Percentiles rank a stretch among this genome's conserved stretches.
Evolutionary conservation across 2,888 invertebrate species (phyloP).

Genomic region (Apotomis betuletana): DNA sequence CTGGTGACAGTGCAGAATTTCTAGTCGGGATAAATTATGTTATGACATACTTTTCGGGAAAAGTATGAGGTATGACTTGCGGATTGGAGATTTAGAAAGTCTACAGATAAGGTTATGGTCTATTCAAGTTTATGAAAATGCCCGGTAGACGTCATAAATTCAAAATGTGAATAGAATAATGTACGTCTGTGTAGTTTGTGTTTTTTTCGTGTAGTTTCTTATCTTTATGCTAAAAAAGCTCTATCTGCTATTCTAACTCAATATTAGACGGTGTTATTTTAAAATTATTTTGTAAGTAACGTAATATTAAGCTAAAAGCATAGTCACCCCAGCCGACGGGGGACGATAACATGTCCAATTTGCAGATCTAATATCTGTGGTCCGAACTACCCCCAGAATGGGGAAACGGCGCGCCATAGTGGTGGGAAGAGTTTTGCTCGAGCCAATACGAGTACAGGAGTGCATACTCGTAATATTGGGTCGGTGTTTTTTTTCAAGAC

Average conservation of each 20-base stretch:
- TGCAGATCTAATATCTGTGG: conserved; percentile 76
- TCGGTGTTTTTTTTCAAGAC: too few species aligned
- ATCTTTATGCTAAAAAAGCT: too few species aligned
- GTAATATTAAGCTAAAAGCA: conserved; percentile 13
- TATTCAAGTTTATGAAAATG: too few species aligned
- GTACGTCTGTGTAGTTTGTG: too few species aligned
- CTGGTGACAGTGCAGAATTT: conserved; percentile 47
- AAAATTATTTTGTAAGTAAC: neutral
- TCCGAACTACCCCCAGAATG: conserved; percentile 39
- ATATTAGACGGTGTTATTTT: neutral
- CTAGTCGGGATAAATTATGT: conserved; percentile 1
- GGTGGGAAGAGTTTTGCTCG: conserved; percentile 4
- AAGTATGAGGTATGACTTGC: too few species aligned
- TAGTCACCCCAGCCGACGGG: conserved; percentile 53
- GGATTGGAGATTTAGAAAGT: too few species aligned
- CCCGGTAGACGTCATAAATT: too few species aligned
- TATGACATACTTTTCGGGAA: neutral
- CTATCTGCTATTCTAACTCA: too few species aligned
- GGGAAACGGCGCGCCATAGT: neutral
- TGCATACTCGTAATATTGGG: too few species aligned
- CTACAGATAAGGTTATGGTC: too few species aligned
- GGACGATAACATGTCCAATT: conserved; percentile 74
- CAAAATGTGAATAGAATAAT: too few species aligned
- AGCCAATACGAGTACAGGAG: neutral
- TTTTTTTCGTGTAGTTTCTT: too few species aligned